phyloP scores from a whole-genome alignment of 2,113 vertebrate genomes.

The Merops nubicus region DNA sequence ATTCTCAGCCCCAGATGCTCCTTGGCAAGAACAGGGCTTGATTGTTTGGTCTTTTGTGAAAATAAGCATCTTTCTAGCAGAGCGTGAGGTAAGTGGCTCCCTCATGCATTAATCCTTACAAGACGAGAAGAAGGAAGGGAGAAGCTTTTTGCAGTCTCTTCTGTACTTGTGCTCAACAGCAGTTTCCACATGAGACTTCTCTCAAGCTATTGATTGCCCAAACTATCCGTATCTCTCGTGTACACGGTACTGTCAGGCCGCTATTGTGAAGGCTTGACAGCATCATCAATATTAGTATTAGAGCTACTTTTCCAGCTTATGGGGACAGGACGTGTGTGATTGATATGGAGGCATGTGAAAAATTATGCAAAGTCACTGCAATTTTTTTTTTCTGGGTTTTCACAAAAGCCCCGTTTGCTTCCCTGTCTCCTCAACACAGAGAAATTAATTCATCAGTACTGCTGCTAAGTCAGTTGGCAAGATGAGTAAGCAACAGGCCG shows the following conservation, averaged over 20 bases:
- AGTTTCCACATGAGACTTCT: background rate
- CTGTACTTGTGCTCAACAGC: background rate
- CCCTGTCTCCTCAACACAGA: background rate
- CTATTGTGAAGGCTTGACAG: conserved; percentile 38
- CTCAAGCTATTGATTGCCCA: background rate
- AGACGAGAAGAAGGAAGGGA: background rate
- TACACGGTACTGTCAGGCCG: background rate
- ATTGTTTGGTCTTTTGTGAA: background rate
- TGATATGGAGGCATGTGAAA: background rate
- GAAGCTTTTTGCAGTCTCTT: background rate
- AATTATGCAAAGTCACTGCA: background rate
- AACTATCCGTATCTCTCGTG: background rate
- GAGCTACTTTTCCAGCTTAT: background rate
- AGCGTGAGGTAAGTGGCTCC: background rate
- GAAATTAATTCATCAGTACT: background rate
- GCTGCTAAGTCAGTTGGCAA: background rate
- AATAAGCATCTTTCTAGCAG: background rate
- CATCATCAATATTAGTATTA: conserved; percentile 35
- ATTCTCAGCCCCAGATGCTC: background rate
- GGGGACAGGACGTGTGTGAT: background rate
- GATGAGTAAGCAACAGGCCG: background rate
- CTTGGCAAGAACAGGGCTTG: background rate
- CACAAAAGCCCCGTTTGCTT: background rate
- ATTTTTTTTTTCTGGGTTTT: background rate
- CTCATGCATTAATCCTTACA: background rate